Conservation (phyloP, 2,113 vertebrate species). For the Taurulus bubalis region DNA sequence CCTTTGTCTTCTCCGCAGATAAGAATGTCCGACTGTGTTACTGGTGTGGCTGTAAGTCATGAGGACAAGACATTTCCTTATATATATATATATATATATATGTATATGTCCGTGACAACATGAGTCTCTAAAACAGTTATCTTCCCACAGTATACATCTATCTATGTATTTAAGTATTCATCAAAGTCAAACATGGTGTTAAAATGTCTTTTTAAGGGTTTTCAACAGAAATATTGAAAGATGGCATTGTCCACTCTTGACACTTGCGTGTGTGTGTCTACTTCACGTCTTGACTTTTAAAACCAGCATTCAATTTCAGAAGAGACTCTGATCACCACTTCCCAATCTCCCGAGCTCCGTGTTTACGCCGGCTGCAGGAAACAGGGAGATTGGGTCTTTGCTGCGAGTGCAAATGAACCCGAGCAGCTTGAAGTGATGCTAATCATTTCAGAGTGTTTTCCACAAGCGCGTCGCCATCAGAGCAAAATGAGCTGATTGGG, state of each 20-base stretch:
- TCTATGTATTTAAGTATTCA: background rate
- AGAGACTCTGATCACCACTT: slow-evolving; percentile 32
- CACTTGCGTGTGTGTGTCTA: background rate
- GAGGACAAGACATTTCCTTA: too few species aligned
- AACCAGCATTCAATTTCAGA: slow-evolving; percentile 31
- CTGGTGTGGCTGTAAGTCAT: too few species aligned
- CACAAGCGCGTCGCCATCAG: background rate
- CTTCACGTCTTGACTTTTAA: slow-evolving; percentile 33
- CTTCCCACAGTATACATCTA: too few species aligned
- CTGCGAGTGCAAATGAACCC: slow-evolving; percentile 29
- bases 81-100: too few species aligned
- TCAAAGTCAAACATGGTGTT: background rate
- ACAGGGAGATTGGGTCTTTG: background rate
- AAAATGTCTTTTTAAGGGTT: background rate
- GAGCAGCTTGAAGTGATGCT: slow-evolving; percentile 33
- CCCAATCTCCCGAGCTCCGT: slow-evolving; percentile 14
- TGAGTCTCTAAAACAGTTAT: too few species aligned
- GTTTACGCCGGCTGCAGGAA: background rate
- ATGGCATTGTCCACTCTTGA: background rate
- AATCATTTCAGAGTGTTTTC: slow-evolving; percentile 30
- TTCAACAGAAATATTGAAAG: background rate
- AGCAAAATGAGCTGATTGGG: background rate
- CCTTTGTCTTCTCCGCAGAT: too few species aligned
- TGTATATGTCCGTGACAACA: too few species aligned
- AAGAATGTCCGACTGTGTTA: too few species aligned